Percentiles rank a stretch among this genome's conserved stretches.
Conservation (phyloP, 2,888 invertebrate genomes). For the Oligia fasciuncula region DNA sequence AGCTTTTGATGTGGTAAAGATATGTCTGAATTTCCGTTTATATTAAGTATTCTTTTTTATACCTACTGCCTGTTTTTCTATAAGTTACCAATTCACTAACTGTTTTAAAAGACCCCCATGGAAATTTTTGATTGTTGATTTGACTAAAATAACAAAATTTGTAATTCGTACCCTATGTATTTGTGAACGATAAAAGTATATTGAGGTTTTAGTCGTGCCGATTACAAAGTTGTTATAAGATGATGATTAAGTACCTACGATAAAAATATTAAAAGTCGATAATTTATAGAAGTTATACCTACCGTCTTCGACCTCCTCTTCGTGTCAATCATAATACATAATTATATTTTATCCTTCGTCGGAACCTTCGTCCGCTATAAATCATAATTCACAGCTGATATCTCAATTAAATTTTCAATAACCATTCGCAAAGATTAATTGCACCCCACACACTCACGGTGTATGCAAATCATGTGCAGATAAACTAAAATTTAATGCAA, state of each 20-base stretch:
- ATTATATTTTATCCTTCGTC: background rate
- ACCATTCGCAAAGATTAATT: conserved; percentile 51
- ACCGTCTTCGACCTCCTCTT: background rate
- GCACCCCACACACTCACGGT: conserved; percentile 58
- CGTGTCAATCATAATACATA: background rate
- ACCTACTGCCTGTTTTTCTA: background rate
- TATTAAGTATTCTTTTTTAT: background rate
- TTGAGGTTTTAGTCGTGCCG: background rate
- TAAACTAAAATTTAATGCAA: conserved; percentile 70
- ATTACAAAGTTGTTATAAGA: background rate
- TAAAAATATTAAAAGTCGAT: background rate
- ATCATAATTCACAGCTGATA: conserved; percentile 24
- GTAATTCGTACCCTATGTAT: background rate
- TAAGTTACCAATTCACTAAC: background rate
- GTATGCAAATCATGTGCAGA: conserved; percentile 69
- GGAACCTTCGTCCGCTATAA: conserved; percentile 1
- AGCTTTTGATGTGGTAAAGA: too few relatives aligned
- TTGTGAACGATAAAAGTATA: background rate
- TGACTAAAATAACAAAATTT: background rate
- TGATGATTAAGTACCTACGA: background rate
- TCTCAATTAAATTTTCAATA: conserved; percentile 50
- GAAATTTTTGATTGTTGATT: too few relatives aligned
- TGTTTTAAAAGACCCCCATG: too few relatives aligned
- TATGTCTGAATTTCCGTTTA: too few relatives aligned
- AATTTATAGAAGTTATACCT: background rate